phyloP scores from a whole-genome alignment of 2,888 invertebrate genomes.

The Corythucha ciliata region DNA sequence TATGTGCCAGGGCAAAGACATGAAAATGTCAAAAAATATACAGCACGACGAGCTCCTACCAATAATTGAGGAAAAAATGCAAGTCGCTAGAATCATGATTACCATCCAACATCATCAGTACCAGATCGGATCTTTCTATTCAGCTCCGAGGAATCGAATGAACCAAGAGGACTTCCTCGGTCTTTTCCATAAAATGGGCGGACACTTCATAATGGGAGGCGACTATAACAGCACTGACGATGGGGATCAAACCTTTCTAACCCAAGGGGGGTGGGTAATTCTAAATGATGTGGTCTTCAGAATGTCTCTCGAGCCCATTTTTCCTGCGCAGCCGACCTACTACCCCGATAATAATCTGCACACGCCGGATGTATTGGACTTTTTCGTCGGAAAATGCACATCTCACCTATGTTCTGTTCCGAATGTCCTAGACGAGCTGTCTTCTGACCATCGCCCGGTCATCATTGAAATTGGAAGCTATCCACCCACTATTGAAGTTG shows the following conservation, averaged over 20 bases:
- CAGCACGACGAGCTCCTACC: neutral
- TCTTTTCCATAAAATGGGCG: slow-evolving; percentile 2
- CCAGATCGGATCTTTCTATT: slow-evolving; percentile 8
- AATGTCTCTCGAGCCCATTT: slow-evolving; percentile 11
- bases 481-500: neutral
- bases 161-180: neutral
- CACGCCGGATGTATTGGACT: slow-evolving; percentile 9
- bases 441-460: slow-evolving; percentile 16
- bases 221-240: slow-evolving; percentile 6
- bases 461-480: slow-evolving; percentile 9
- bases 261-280: neutral
- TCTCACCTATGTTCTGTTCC: slow-evolving; percentile 1
- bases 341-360: slow-evolving; percentile 1
- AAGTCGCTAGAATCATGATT: neutral
- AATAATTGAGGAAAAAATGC: slow-evolving; percentile 8
- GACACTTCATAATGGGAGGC: slow-evolving; percentile 1
- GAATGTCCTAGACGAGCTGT: neutral
- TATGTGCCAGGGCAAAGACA: no score
- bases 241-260: neutral
- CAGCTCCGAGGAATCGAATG: slow-evolving; percentile 9
- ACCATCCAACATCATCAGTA: neutral
- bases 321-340: slow-evolving; percentile 12
- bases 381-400: slow-evolving; percentile 6
- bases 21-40: no score
- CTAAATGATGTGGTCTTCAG: slow-evolving; percentile 1